A percentile compares a stretch with the other conserved stretches of the same genome.
These are phyloP conservation scores for Orientallactaga bullata DNA, from an alignment of 2,113 vertebrate species.

Conservation along the genomic window DNA sequence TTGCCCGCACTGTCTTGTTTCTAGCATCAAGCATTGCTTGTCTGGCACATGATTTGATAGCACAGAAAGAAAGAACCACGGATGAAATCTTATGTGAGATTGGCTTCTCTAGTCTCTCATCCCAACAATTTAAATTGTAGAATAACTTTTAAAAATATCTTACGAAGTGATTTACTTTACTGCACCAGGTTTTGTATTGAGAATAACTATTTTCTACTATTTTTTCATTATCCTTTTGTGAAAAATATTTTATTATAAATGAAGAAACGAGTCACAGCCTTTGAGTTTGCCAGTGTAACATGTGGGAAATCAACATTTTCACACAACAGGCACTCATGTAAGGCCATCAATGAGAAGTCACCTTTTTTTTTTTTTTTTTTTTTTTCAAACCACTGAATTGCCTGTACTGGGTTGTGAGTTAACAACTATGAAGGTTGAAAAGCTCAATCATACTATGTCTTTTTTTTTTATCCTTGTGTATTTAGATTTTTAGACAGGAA, in stretches of 20 bases:
- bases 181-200: neutral
- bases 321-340: neutral
- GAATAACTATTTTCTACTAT: neutral
- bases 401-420: neutral
- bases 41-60: neutral
- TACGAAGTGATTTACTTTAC: neutral
- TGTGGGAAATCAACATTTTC: neutral
- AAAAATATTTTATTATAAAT: neutral
- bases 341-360: neutral
- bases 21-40: fast-evolving
- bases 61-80: neutral
- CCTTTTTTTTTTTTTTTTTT: neutral
- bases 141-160: neutral
- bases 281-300: conserved; percentile 11
- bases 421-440: neutral
- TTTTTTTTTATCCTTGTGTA: neutral
- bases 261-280: conserved; percentile 7
- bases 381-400: neutral
- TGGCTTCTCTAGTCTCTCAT: neutral
- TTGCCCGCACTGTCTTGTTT: neutral
- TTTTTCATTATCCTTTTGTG: neutral
- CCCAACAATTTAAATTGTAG: neutral
- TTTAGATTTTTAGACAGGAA: neutral
- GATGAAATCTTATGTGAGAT: neutral
- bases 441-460: neutral